Evolutionary conservation across 2,888 invertebrate species (phyloP).

Genomic region (Caenorhabditis sp.): DNA sequence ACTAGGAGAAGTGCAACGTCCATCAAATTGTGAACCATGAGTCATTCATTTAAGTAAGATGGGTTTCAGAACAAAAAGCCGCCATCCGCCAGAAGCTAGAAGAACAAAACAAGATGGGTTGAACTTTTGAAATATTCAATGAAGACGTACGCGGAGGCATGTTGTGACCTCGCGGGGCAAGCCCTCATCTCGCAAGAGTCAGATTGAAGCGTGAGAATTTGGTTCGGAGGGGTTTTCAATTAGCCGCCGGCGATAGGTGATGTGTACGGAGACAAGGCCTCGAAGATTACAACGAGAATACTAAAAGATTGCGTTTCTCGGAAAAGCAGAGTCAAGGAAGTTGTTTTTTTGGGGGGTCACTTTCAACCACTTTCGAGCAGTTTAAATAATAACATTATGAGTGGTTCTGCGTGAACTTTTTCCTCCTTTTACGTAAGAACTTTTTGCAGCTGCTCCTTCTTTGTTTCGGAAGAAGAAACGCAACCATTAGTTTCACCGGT

Average conservation of each 20-base stretch:
- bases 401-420: too few species aligned
- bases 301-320: not conserved
- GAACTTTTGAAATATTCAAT: conserved; percentile 52
- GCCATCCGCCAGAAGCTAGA: not conserved
- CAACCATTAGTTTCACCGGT: too few species aligned
- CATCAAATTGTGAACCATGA: not conserved
- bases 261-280: conserved; percentile 21
- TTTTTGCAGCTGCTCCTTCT: too few species aligned
- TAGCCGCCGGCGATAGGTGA: conserved; percentile 44
- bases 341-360: too few species aligned
- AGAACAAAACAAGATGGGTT: conserved; percentile 5
- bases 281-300: conserved; percentile 31
- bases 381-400: too few species aligned
- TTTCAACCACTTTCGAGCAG: too few species aligned
- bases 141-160: conserved; percentile 13
- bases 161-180: not conserved
- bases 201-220: conserved; percentile 41
- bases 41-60: conserved; percentile 5
- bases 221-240: conserved; percentile 39
- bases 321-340: too few species aligned
- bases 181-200: conserved; percentile 28
- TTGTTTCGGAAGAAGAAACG: too few species aligned
- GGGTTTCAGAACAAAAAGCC: not conserved
- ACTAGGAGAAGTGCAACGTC: conserved; percentile 4
- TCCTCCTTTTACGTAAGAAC: too few species aligned